Conservation (phyloP, 1,140 invertebrate species). For the Rhizoglyphus robini region DNA sequence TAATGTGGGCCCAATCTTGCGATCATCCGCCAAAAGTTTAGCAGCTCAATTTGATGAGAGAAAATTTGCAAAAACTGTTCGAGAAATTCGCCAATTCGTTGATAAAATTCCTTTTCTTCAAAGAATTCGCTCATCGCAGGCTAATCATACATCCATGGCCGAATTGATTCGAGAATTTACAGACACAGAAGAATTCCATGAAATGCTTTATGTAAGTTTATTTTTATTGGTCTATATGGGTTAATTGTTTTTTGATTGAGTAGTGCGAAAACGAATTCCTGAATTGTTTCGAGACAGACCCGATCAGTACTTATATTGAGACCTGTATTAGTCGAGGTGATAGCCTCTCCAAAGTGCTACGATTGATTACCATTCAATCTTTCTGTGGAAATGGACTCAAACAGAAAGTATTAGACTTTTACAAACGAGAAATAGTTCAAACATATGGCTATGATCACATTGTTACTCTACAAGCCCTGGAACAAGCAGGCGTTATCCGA, state of each 20-base stretch:
- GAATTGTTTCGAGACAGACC: constrained; percentile 78
- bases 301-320: constrained; percentile 72
- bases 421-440: constrained; percentile 74
- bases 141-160: constrained; percentile 58
- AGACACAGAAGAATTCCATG: constrained; percentile 39
- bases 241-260: not conserved
- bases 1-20: constrained; percentile 67
- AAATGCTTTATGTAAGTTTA: constrained; percentile 17
- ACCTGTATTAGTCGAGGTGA: constrained; percentile 71
- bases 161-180: constrained; percentile 58
- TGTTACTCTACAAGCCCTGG: constrained; percentile 67
- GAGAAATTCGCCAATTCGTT: constrained; percentile 87
- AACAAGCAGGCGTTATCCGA: constrained; percentile 67
- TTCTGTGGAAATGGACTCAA: constrained; percentile 72
- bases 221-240: not conserved
- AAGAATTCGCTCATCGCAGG: constrained; percentile 65
- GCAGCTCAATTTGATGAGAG: constrained; percentile 68
- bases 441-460: constrained; percentile 79
- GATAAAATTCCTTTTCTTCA: constrained; percentile 73
- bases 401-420: constrained; percentile 73
- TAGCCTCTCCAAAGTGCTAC: constrained; percentile 60
- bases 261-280: constrained; percentile 51
- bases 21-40: constrained; percentile 71
- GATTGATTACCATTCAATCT: constrained; percentile 78
- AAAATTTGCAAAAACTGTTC: constrained; percentile 68